Evolutionary conservation across 2,113 vertebrate genomes (phyloP), one percentile per base, ranked within the genome.

Genomic region (Pongo abelii): DNA sequence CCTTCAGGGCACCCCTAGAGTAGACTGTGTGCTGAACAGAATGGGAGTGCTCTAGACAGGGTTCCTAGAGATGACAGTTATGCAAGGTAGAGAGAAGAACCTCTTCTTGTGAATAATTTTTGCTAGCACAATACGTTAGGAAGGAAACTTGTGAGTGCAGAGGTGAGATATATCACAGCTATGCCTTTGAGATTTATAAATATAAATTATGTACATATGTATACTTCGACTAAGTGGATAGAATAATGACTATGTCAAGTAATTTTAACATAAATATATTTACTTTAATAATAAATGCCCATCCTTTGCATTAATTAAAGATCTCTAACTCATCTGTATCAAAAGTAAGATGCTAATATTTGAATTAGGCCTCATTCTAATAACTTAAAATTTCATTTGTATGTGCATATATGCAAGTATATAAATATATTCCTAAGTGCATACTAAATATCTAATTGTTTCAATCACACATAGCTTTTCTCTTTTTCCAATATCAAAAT

Each of bases 401-500:
- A n/a, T 38, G 11, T 96, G 7, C 13, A 61, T 14, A 55, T 11
- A 80, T 38, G 6, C 1, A 59, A 61, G 22, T 70, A 72, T 32
- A 78, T 20, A 72, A 11, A 32, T 30, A 14, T 48, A 70, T 43
- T 43, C 9, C 16, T 57, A 52, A 67, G 0, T 67, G 0, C 1
- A 61, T 43, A 52, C 20, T 4, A 61, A 35, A 59, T 77, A 83
- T 32, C 46, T 64, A 59, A 55, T 14, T 67, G 6, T n/a, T 75
- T 79, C 6, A 22, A 23, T 59, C 3, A 80, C 5, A 79, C 9
- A 72, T n/a, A 70, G 18, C 2, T 86, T 84, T 85, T 97, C 80
- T 61, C 30, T 84, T 79, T 35, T 89, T 32, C 3, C 32, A 50
- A 85, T 80, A 94, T 80, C 7, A 81, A 93, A 95, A 77, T 35